phyloP scores from a whole-genome alignment of 2,888 invertebrate species.

The Pegoplata infirma region DNA sequence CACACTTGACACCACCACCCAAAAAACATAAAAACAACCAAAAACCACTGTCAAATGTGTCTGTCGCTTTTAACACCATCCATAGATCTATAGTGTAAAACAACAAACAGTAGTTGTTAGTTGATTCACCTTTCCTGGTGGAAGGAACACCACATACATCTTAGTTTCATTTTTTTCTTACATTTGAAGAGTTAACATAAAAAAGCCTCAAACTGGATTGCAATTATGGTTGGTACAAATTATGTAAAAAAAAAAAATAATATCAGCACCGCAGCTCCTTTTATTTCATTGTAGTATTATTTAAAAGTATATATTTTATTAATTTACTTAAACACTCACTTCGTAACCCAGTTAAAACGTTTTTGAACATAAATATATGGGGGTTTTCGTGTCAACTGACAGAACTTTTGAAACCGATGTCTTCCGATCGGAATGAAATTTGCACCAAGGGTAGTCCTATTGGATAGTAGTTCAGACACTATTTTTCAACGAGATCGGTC shows the following conservation, averaged over 20 bases:
- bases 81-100: conserved; percentile 30
- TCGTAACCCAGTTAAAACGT: not conserved
- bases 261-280: conserved; percentile 30
- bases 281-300: conserved; percentile 37
- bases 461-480: no score
- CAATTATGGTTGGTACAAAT: conserved; percentile 74
- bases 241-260: not conserved
- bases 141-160: conserved; percentile 28
- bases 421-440: no score
- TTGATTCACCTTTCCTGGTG: conserved; percentile 32
- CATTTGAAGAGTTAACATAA: conserved; percentile 67
- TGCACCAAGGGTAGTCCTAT: no score
- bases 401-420: no score
- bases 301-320: not conserved
- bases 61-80: conserved; percentile 33
- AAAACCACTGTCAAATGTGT: conserved; percentile 47
- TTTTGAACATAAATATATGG: no score
- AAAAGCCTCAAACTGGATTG: conserved; percentile 77
- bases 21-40: conserved; percentile 39
- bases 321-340: not conserved
- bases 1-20: conserved; percentile 47
- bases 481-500: no score
- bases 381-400: no score
- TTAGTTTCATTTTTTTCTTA: conserved; percentile 58
- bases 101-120: conserved; percentile 32